Evolutionary conservation across 1,140 invertebrate genomes (phyloP).

Genomic region (Cydia amplana): DNA sequence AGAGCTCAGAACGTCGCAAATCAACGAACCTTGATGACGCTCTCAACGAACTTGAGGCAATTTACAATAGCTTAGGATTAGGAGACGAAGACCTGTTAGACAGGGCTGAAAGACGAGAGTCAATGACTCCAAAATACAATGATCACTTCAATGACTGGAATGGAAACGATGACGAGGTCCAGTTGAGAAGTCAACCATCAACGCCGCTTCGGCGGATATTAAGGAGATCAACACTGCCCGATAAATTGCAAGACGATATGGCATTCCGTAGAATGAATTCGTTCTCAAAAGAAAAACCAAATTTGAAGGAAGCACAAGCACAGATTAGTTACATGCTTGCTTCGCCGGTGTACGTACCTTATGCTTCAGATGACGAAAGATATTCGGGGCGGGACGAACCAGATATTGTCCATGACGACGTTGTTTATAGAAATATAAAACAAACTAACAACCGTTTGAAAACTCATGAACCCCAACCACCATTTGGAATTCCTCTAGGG

Average conservation of each 20-base stretch:
- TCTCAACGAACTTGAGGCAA: conserved; percentile 91
- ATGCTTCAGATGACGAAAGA: conserved; percentile 72
- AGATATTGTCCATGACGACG: conserved; percentile 90
- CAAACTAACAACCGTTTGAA: conserved; percentile 87
- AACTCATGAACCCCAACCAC: conserved; percentile 89
- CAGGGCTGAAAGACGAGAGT: conserved; percentile 86
- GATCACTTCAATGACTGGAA: conserved; percentile 75
- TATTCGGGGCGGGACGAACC: conserved; percentile 84
- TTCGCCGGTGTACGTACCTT: conserved; percentile 82
- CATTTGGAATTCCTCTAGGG: conserved; percentile 93
- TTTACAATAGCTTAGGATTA: conserved; percentile 90
- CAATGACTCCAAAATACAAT: conserved; percentile 80
- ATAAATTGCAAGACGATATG: conserved; percentile 88
- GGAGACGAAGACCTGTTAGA: conserved; percentile 91
- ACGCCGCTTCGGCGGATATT: conserved; percentile 63
- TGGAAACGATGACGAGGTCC: conserved; percentile 71
- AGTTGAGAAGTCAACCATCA: conserved; percentile 69
- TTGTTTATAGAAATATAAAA: conserved; percentile 89
- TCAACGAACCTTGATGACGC: conserved; percentile 92
- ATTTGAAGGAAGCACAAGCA: conserved; percentile 78
- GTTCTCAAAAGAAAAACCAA: conserved; percentile 79
- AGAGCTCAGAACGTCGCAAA: conserved; percentile 77
- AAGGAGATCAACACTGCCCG: conserved; percentile 78
- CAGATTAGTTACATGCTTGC: conserved; percentile 87
- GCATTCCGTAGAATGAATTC: conserved; percentile 86